Conservation (phyloP, 2,113 vertebrate genomes). For the Phalacrocorax brasilianus region DNA sequence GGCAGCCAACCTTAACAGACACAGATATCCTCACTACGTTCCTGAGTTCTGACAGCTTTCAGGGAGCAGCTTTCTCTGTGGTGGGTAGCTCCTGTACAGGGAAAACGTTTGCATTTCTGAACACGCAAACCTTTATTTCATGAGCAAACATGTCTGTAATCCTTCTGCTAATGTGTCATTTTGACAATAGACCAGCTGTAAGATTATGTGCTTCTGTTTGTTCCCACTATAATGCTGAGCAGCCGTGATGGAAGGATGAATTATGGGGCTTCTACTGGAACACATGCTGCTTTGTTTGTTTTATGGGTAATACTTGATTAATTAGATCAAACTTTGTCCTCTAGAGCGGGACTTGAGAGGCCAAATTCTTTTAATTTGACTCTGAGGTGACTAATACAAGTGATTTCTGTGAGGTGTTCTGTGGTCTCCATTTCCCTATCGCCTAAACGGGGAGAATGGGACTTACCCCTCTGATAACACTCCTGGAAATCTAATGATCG, state of each 20-base stretch:
- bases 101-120: background rate
- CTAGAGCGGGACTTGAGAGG: background rate
- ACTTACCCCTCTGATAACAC: background rate
- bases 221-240: conserved; percentile 6
- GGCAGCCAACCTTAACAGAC: background rate
- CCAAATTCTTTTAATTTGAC: background rate
- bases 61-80: background rate
- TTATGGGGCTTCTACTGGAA: background rate
- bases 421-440: background rate
- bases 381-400: background rate
- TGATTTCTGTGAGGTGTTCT: background rate
- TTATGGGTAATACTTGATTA: conserved; percentile 10
- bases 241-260: background rate
- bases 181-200: conserved; percentile 29
- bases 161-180: background rate
- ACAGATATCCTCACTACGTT: background rate
- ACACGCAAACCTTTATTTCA: background rate
- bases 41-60: background rate
- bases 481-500: background rate
- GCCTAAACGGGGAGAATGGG: background rate
- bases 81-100: background rate
- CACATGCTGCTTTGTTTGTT: conserved; percentile 10
- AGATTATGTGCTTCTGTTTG: background rate
- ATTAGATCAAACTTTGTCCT: conserved; percentile 25
- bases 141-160: conserved; percentile 6